These are phyloP conservation scores for Lithophane socia DNA, from an alignment of 2,888 invertebrate genomes.

Conservation along the genomic window DNA sequence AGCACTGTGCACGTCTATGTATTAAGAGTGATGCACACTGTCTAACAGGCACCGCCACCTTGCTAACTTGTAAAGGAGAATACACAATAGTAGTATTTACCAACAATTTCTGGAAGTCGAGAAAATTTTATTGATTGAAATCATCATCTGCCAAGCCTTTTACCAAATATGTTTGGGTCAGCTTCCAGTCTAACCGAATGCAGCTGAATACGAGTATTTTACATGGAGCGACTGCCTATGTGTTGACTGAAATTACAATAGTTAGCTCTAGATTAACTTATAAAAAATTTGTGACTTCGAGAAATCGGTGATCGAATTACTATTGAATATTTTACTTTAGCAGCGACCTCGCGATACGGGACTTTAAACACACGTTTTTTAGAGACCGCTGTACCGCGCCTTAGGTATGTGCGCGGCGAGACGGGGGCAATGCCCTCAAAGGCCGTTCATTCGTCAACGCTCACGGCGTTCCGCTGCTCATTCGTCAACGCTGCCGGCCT, in stretches of 20 bases:
- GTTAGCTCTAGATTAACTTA: neutral
- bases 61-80: slow-evolving; percentile 40
- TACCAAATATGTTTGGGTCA: neutral
- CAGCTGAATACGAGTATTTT: neutral
- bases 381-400: too few relatives aligned
- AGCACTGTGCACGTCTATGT: slow-evolving; percentile 53
- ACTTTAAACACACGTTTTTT: slow-evolving; percentile 6
- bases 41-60: slow-evolving; percentile 56
- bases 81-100: slow-evolving; percentile 21
- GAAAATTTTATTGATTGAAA: neutral
- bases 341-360: slow-evolving; percentile 17
- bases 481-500: too few relatives aligned
- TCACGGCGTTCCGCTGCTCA: too few relatives aligned
- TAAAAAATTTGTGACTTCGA: neutral
- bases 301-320: neutral
- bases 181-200: neutral
- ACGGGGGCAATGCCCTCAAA: too few relatives aligned
- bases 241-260: neutral
- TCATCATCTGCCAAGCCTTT: neutral
- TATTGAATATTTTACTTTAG: slow-evolving; percentile 43
- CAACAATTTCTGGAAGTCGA: neutral
- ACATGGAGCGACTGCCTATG: neutral
- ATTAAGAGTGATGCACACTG: slow-evolving; percentile 49
- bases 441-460: too few relatives aligned
- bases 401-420: too few relatives aligned